Evolutionary conservation across 2,888 invertebrate species (phyloP), one percentile per base, ranked within the genome.

Genomic region (Cataglyphis rosenhaueri): DNA sequence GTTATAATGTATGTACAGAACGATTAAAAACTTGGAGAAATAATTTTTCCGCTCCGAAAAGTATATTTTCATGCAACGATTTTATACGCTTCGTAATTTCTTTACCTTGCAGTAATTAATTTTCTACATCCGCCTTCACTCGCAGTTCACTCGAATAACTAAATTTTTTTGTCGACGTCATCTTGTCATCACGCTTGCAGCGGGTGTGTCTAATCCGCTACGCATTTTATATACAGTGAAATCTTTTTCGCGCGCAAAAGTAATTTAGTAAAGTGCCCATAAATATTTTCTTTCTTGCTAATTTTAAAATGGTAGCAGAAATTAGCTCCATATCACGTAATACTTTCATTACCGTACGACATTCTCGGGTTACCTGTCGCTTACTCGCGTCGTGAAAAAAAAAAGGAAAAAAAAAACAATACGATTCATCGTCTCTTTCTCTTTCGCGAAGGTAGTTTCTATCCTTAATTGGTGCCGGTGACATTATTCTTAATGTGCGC

Each of bases 201-300:
- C 32, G 68, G 21, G 41, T 29, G 70, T 44, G 57, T 70, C 21
- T 41, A 71, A 79, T n/a, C 15, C 32, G 21, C 10, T 41, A 44
- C 59, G 71, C 25, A 79, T 57, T 55, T 78, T 78, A 9, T 48
- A 15, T 25, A 44, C 29, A 29, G 12, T n/a, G 25, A 6, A 38
- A 66, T 68, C 29, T 41, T 57, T 44, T 52, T 78, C n/a, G 38
- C 57, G 9, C 41, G 9, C 41, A 18, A 1, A 70, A 44, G 44
- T 79, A 79, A 79, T 79, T 71, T 71, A 44, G 44, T 71, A 79
- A 78, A 79, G 78, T 79, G 78, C 71, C 59, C 71, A 71, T 79
- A 79, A 79, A 79, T 79, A 79, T 71, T 59, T 79, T 66, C 38
- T 66, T 25, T 44, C 59, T 18, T 18, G 71, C 71, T 79, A 79